phyloP scores from a whole-genome alignment of 2,113 vertebrate species.

The Nannobrachium achirus region DNA sequence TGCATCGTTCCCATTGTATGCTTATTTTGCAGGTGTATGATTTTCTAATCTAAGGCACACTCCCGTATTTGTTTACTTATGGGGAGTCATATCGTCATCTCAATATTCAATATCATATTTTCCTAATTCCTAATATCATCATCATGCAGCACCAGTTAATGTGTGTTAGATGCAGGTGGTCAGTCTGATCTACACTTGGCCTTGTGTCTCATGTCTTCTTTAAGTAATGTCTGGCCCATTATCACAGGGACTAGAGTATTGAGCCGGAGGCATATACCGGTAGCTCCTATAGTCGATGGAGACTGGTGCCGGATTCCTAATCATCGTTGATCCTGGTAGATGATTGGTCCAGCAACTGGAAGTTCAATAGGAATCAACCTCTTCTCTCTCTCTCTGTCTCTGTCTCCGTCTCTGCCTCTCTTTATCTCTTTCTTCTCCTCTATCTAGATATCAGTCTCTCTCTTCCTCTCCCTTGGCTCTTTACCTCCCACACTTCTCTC shows the following conservation, averaged over 20 bases:
- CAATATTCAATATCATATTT: no score
- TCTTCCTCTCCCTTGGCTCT: not conserved
- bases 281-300: slow-evolving; percentile 55
- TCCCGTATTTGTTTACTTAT: no score
- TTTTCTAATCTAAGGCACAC: no score
- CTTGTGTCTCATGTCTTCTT: slow-evolving; percentile 30
- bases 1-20: no score
- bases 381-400: not conserved
- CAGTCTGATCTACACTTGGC: slow-evolving; percentile 51
- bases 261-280: slow-evolving; percentile 43
- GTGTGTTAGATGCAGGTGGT: slow-evolving; percentile 55
- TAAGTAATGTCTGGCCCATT: slow-evolving; percentile 55
- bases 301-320: slow-evolving; percentile 58
- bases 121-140: no score
- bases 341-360: slow-evolving; percentile 59
- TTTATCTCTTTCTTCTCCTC: slow-evolving; percentile 11
- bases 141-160: slow-evolving; percentile 18
- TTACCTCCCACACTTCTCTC: not conserved
- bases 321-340: slow-evolving; percentile 50
- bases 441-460: not conserved
- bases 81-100: no score
- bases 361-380: slow-evolving; percentile 43
- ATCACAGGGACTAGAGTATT: slow-evolving; percentile 54
- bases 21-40: no score
- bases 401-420: slow-evolving; percentile 15